A percentile compares a stretch with the other conserved stretches of the same genome.
Evolutionary conservation across 2,888 invertebrate species (phyloP).

Genomic region (Phortica okadai): DNA sequence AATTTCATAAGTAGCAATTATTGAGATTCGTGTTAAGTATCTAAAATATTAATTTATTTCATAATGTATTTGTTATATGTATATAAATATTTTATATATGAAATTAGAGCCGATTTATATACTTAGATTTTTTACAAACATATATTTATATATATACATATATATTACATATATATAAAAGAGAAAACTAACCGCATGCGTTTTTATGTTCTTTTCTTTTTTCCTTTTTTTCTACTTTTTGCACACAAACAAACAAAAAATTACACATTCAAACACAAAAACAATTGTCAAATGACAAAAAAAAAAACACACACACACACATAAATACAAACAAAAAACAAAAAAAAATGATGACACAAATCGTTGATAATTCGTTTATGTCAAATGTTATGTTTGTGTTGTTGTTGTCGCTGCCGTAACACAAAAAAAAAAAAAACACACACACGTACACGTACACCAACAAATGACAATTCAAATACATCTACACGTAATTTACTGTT

Average conservation of each 20-base stretch:
- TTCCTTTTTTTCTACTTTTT: slow-evolving; percentile 73
- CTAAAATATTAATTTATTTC: slow-evolving; percentile 18
- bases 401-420: slow-evolving; percentile 35
- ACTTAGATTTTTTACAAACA: slow-evolving; percentile 22
- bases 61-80: slow-evolving; percentile 31
- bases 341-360: slow-evolving; percentile 45
- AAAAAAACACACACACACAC: slow-evolving; percentile 42
- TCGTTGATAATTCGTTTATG: slow-evolving; percentile 30
- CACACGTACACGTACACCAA: slow-evolving; percentile 34
- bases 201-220: slow-evolving; percentile 73
- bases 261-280: slow-evolving; percentile 43
- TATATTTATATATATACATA: slow-evolving; percentile 60
- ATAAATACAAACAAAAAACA: slow-evolving; percentile 28
- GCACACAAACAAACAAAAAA: slow-evolving; percentile 62
- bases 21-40: slow-evolving; percentile 27
- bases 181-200: slow-evolving; percentile 75
- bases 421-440: slow-evolving; percentile 27
- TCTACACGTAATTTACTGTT: not conserved
- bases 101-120: slow-evolving; percentile 6
- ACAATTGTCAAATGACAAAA: slow-evolving; percentile 29
- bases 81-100: slow-evolving; percentile 25
- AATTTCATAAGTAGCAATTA: slow-evolving; percentile 22
- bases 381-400: slow-evolving; percentile 41
- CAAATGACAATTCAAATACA: slow-evolving; percentile 7
- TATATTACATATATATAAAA: slow-evolving; percentile 57